These are phyloP conservation scores for Poeciliopsis turneri DNA, from an alignment of 2,797 vertebrate species.

Conservation along the genomic window DNA sequence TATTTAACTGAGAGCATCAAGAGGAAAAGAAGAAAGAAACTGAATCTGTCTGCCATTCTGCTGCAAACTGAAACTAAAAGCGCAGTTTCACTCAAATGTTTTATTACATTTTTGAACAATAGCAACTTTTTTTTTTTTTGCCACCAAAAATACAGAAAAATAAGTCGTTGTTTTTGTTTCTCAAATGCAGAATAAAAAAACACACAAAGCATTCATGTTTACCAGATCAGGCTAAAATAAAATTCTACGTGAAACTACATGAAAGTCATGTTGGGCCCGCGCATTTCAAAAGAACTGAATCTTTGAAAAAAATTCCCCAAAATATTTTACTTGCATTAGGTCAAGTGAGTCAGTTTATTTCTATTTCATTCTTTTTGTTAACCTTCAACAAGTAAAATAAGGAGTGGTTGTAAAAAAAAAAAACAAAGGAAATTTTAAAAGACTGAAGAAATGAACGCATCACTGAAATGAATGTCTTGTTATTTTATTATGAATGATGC, in stretches of 20 bases:
- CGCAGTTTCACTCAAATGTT: not conserved
- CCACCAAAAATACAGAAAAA: not conserved
- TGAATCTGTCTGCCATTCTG: not conserved
- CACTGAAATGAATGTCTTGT: not conserved
- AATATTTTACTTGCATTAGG: not conserved
- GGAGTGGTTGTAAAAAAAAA: not conserved
- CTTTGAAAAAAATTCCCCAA: not conserved
- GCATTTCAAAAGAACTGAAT: not conserved
- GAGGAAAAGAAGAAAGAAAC: not conserved
- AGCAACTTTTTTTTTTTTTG: not conserved
- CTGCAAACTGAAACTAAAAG: not conserved
- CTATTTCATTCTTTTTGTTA: not conserved
- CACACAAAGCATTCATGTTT: not conserved
- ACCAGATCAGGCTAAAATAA: not conserved
- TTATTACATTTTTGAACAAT: not conserved
- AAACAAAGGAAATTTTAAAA: not conserved
- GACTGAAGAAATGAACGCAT: not conserved
- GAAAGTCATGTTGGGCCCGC: not conserved
- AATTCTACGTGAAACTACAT: not conserved
- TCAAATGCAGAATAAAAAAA: not conserved
- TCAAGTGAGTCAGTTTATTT: not conserved
- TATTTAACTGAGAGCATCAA: not conserved
- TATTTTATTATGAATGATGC: not conserved
- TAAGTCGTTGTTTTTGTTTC: not conserved
- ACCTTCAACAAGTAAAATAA: not conserved